Evolutionary conservation across 2,888 invertebrate species (phyloP), one percentile per base, ranked within the genome.

Genomic region (Meiosimyza platycephala): DNA sequence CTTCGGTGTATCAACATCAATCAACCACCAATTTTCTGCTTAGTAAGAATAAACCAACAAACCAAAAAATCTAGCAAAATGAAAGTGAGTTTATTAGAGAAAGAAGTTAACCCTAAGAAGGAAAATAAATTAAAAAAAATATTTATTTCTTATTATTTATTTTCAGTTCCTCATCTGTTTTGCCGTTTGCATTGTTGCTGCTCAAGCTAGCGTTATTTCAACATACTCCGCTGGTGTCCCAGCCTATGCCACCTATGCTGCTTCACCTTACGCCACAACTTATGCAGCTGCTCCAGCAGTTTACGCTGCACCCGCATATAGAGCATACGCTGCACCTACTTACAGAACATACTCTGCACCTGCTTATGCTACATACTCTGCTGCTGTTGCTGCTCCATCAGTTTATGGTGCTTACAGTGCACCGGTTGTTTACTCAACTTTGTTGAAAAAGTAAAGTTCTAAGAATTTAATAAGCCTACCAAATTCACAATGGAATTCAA

Each of bases 101-200:
- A 16, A 13, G 7, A n/a, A 4, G 13, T 67, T 16, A 9, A 55
- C 54, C 11, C 12, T 48, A 15, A 59, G 22, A 18, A 6, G 1
- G 33, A 52, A 6, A 69, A 3, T 33, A 18, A n/a, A 1, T n/a
- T 50, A 16, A 48, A 7, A n/a, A 40, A 40, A 7, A 40, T 2
- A 22, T 22, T 22, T 2, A 22, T 22, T 22, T 22, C 22, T 2
- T 22, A 2, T 18, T 63, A 28, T n/a, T 11, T 48, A 2, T 64
- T 64, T 15, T 50, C 68, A 84, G 83, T 83, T 83, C 82, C 76
- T 84, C 75, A 78, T 84, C 78, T 84, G 83, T 78, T 82, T 84
- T 76, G 79, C 82, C 75, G 79, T 84, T 71, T 83, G 80, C 78
- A 68, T 84, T 66, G 84, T 83, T 78, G 82, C 74, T 72, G 83